These are phyloP conservation scores for Melanophora roralis DNA, from an alignment of 2,888 invertebrate species.

Conservation along the genomic window DNA sequence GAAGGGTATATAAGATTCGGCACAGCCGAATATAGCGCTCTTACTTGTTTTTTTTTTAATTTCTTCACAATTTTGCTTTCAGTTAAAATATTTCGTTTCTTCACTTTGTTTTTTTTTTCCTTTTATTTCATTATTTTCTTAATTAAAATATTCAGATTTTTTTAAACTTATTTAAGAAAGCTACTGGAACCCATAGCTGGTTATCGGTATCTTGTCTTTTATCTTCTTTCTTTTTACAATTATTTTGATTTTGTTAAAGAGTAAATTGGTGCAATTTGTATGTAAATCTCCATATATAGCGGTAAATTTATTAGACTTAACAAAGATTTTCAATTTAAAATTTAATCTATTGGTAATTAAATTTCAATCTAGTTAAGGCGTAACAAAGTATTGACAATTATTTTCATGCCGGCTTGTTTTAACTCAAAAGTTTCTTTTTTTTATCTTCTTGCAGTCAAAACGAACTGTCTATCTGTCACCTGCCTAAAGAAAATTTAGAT, in stretches of 20 bases:
- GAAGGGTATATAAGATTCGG: no score
- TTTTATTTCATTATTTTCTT: slow-evolving; percentile 20
- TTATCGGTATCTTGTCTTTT: background rate
- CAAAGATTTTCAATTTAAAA: slow-evolving; percentile 41
- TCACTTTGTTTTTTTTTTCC: no score
- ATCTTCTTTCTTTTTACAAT: background rate
- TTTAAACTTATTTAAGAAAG: slow-evolving; percentile 37
- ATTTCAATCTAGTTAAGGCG: slow-evolving; percentile 65
- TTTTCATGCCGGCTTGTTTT: slow-evolving; percentile 45
- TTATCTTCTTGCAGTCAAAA: background rate
- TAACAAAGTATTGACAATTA: slow-evolving; percentile 59
- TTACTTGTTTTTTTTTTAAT: no score
- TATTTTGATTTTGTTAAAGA: slow-evolving; percentile 18
- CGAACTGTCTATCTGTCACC: background rate
- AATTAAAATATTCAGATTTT: slow-evolving; percentile 32
- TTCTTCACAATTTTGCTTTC: slow-evolving; percentile 60
- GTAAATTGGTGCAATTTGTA: slow-evolving; percentile 54
- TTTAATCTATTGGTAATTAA: slow-evolving; percentile 68
- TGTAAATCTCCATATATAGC: slow-evolving; percentile 38
- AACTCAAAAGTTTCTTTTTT: background rate
- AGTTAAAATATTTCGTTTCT: slow-evolving; percentile 63
- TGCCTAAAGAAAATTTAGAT: background rate
- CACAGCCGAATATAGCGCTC: no score
- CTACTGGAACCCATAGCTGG: no score
- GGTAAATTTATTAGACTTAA: slow-evolving; percentile 21